phyloP scores from a whole-genome alignment of 2,113 vertebrate species.

The Microcebus tavaratra region DNA sequence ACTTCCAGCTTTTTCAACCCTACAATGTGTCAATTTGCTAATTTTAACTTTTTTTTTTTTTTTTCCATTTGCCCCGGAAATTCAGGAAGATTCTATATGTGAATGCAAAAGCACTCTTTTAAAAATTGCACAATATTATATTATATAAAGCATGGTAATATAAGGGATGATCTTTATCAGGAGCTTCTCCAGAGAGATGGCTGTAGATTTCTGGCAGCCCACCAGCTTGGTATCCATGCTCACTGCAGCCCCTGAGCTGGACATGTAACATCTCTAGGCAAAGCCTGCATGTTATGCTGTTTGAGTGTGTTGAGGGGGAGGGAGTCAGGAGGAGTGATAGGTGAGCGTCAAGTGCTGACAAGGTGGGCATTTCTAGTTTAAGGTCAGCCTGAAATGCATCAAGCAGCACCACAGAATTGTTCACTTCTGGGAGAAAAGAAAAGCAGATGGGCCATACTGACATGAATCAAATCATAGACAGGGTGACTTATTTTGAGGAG shows the following conservation, averaged over 20 bases:
- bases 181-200: background rate
- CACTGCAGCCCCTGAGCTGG: background rate
- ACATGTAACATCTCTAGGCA: too few species aligned
- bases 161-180: background rate
- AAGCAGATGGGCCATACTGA: background rate
- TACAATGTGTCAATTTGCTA: background rate
- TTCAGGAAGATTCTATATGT: background rate
- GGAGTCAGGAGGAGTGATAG: background rate
- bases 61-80: background rate
- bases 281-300: background rate
- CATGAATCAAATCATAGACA: background rate
- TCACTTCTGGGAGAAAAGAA: background rate
- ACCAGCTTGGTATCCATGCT: background rate
- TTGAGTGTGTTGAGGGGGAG: background rate
- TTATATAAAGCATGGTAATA: background rate
- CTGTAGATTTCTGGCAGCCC: background rate
- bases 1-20: background rate
- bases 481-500: background rate
- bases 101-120: constrained; percentile 1
- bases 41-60: background rate
- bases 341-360: background rate
- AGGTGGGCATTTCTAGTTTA: background rate
- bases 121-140: background rate
- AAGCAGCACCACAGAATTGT: background rate
- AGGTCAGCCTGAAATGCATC: background rate